A percentile compares a stretch with the other conserved stretches of the same genome.
Evolutionary conservation across 2,888 invertebrate genomes (phyloP).

Genomic region (Choreutis nemorana): DNA sequence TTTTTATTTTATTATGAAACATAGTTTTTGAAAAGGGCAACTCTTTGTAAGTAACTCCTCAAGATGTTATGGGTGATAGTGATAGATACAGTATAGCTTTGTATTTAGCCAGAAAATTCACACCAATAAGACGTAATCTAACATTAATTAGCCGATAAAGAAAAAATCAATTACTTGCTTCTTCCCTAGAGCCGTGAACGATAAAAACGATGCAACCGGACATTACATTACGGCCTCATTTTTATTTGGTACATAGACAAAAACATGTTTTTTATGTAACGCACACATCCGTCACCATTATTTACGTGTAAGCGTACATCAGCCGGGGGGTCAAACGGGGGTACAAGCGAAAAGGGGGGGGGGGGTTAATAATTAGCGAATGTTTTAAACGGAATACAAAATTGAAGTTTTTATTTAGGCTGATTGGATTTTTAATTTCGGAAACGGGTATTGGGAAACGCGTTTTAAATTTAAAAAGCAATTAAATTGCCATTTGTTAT

Average conservation of each 20-base stretch:
- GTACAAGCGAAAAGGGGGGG: constrained; percentile 28
- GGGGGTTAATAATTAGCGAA: constrained; percentile 54
- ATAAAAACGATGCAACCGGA: constrained; percentile 55
- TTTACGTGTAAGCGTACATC: constrained; percentile 15
- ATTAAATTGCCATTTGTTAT: constrained; percentile 13
- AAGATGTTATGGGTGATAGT: no score
- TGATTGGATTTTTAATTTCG: constrained; percentile 6
- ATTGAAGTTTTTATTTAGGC: constrained; percentile 4
- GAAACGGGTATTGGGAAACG: no score
- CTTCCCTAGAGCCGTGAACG: constrained; percentile 21
- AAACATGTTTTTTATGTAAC: constrained; percentile 57
- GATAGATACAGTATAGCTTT: no score
- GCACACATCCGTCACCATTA: constrained; percentile 27
- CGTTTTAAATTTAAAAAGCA: constrained; percentile 9
- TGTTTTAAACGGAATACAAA: constrained; percentile 47
- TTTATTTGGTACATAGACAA: constrained; percentile 66
- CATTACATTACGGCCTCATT: constrained; percentile 65
- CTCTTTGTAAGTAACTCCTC: no score
- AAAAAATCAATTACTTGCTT: constrained; percentile 23
- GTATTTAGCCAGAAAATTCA: no score
- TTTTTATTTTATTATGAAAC: no score
- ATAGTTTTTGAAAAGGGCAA: no score
- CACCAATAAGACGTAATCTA: no score
- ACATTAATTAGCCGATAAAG: no score
- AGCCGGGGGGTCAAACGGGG: constrained; percentile 10